Base-by-base conservation (phyloP, 2,888 invertebrate species). In the Epirrhoe tristata region DNA sequence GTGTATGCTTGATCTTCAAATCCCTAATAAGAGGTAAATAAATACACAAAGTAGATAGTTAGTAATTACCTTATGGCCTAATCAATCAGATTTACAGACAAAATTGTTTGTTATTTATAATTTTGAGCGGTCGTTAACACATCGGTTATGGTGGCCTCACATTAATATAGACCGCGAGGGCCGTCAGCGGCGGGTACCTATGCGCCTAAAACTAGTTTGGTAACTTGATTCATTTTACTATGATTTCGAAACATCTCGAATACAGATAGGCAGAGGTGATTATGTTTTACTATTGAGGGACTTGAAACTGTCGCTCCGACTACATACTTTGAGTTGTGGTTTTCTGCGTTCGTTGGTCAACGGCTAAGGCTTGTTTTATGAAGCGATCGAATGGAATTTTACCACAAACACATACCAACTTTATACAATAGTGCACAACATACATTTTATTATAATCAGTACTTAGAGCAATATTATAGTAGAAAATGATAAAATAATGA, bases 141-240 rank as follows among this genome's bases (percentile, higher is more conserved):
- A 34, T 50, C 34, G 32, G 57, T 48, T 48, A 31, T 43, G 39
- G 31, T 46, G 24, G 46, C 31, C 31, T 48, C 31, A 32, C 31
- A 57, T 57, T 57, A 14, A 32, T 32, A 57, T 57, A 43, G 8
- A 17, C 5, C 17, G 12, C 16, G 36, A 12, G 59, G 36, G 59
- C 10, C 46, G n/a, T n/a, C n/a, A n/a, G 48, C 16, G 52, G 59
- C 10, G 5, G 52, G 57, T 54, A 54, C 66, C 53, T 46, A 46
- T 39, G 55, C 55, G 24, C 39, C 24, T 16, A 5, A 36, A 70
- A 66, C 66, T 53, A 51, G 71, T 71, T 67, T 67, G 56, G 60
- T 52, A 67, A 63, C 66, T 51, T 57, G 60, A 54, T 61, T 53
- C 31, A 17, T 65, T 63, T 58, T 59, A 43, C 51, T 32, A 53